Evolutionary conservation across 2,113 vertebrate genomes (phyloP), one percentile per base, ranked within the genome.

Genomic region (Dolichotis patagonum): DNA sequence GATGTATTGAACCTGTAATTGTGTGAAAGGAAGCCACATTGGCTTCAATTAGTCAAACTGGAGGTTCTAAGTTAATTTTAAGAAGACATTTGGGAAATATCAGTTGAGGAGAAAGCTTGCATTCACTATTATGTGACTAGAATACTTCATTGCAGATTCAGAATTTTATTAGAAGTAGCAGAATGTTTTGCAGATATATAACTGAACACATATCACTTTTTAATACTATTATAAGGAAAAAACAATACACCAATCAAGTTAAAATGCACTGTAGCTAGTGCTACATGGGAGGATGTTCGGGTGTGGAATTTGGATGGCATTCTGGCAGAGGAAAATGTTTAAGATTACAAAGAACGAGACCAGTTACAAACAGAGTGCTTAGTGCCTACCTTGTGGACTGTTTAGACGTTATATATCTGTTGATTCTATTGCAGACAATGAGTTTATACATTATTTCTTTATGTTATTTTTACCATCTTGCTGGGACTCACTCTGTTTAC

Each of bases 1-100:
- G 43, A 81, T 78, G 80, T 35, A 67, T 65, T 71, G 71, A 92
- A 80, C 19, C 3, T 88, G 12, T 60, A 69, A 92, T 11, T 80
- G 65, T 73, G 56, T 14, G 26, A 62, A 35, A 84, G 38, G 43
- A 69, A 87, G n/a, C 14, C 90, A 84, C 88, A 90, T 43, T 67
- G 32, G 91, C 30, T 88, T 93, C 28, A 49, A 49, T 88, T 94
- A 78, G 41, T 67, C 89, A 22, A 71, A 43, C 63, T 41, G 78
- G 43, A 90, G 92, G 13, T 54, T 75, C 9, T 85, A 67, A 95
- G 30, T 87, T 20, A 91, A 49, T 81, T 90, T 32, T 90, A 67
- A 90, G 60, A 92, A 84, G 38, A 88, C 41, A 86, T 10, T 89
- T 86, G 14, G 49, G 24, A 83, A 85, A 75, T 73, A 43, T 30